Evolutionary conservation across 2,113 vertebrate species (phyloP), one percentile per base, ranked within the genome.

Genomic region (Nematolebias whitei): DNA sequence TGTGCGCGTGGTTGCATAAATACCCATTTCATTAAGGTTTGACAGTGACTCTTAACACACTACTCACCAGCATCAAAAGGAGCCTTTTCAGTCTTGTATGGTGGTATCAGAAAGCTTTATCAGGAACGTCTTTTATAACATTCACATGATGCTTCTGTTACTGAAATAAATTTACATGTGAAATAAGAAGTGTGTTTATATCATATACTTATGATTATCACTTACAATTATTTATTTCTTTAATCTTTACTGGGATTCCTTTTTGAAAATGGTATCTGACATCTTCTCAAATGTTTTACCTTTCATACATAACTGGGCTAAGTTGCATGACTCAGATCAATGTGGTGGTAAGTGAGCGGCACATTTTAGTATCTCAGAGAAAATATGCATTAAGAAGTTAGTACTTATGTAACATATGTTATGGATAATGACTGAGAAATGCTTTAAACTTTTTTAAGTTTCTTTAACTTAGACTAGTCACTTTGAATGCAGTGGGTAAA

Each of bases 1-100:
- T 71, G 77, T 82, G 77, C 59, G 76, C 68, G 55, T 70, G 57
- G 72, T 77, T 87, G 87, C 88, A 90, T 90, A 86, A 86, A 86
- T 83, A 91, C 80, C 79, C 78, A 87, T 88, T 86, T 84, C 78
- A 86, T 90, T 88, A 87, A 63, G 66, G 54, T 79, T 76, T 86
- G 79, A 80, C 71, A 77, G 67, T 57, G 54, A 79, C 59, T 76
- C 24, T n/a, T 48, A 23, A 66, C 77, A 75, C 67, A 76, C 83
- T 76, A 71, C 87, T 76, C 64, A 41, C 38, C 61, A 67, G 69
- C 68, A 62, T 84, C 51, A 84, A 71, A 75, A 72, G 69, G 13
- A 66, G 71, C 43, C 48, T 78, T 63, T 62, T 49, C 51, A 69
- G 68, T 40, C 57, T 77, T 65, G 54, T 75, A 44, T 72, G 56